These are phyloP conservation scores for Somateria mollissima DNA, from an alignment of 2,797 vertebrate genomes.

Conservation along the genomic window DNA sequence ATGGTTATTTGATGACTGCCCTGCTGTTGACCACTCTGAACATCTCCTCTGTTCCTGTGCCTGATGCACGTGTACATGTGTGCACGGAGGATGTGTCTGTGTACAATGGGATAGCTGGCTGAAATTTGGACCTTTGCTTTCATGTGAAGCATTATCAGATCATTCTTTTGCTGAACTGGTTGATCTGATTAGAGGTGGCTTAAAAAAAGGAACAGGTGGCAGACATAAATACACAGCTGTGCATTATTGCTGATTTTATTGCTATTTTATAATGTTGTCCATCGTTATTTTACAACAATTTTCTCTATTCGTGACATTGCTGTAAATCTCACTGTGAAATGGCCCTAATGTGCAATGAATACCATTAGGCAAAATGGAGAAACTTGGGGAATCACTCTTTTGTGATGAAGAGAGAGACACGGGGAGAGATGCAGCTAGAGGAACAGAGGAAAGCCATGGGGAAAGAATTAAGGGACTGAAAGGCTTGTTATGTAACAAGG, in stretches of 20 bases:
- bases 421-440: not conserved
- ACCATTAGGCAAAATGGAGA: not conserved
- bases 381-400: slow-evolving; percentile 4
- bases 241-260: slow-evolving; percentile 64
- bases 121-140: slow-evolving; percentile 9
- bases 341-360: slow-evolving; percentile 56
- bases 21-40: accelerated
- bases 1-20: not conserved
- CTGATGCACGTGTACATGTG: accelerated
- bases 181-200: slow-evolving; percentile 51
- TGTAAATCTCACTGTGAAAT: slow-evolving; percentile 73
- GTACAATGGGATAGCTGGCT: not conserved
- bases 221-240: slow-evolving; percentile 68
- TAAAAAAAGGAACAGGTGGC: slow-evolving; percentile 68
- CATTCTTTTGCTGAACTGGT: slow-evolving; percentile 39
- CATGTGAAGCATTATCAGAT: not conserved
- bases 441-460: slow-evolving; percentile 5
- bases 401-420: not conserved
- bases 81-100: not conserved
- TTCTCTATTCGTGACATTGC: slow-evolving; percentile 56
- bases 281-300: slow-evolving; percentile 57
- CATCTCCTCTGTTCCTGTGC: not conserved
- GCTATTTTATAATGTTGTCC: slow-evolving; percentile 65
- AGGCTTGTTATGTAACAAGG: slow-evolving; percentile 7
- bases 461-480: not conserved